A percentile compares a stretch with the other conserved stretches of the same genome.
phyloP scores from a whole-genome alignment of 2,797 vertebrate genomes.

The Arrhamphus sclerolepis region DNA sequence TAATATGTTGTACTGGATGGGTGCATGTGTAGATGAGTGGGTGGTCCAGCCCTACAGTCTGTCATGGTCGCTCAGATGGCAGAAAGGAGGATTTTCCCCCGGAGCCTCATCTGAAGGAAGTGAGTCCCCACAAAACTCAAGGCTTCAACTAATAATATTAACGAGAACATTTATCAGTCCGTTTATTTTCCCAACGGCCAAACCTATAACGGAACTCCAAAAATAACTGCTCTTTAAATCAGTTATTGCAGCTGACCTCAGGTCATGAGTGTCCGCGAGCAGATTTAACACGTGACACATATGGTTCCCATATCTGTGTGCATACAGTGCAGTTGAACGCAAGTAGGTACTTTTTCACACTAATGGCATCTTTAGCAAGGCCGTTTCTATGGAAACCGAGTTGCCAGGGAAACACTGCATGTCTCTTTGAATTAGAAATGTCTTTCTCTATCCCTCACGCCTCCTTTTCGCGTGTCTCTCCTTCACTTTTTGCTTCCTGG shows the following conservation, averaged over 20 bases:
- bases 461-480: conserved; percentile 34
- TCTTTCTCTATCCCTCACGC: conserved; percentile 76
- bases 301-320: conserved; percentile 59
- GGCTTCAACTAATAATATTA: conserved; percentile 39
- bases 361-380: conserved; percentile 85
- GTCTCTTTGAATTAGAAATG: conserved; percentile 96
- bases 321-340: conserved; percentile 64
- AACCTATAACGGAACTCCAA: conserved; percentile 50
- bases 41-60: conserved; percentile 40
- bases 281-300: conserved; percentile 4
- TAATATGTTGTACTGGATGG: conserved; percentile 29
- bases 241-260: conserved; percentile 51
- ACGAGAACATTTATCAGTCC: conserved; percentile 35
- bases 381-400: conserved; percentile 85
- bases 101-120: conserved; percentile 38
- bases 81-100: conserved; percentile 38
- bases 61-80: conserved; percentile 50
- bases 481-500: conserved; percentile 46
- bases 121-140: conserved; percentile 8
- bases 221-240: conserved; percentile 54
- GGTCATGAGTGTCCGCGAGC: conserved; percentile 41
- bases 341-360: conserved; percentile 79
- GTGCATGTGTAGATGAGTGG: conserved; percentile 36
- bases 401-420: conserved; percentile 93
- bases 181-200: conserved; percentile 35